Base-by-base conservation (phyloP, 2,888 invertebrate species). In the Cryptosula pallasiana region DNA sequence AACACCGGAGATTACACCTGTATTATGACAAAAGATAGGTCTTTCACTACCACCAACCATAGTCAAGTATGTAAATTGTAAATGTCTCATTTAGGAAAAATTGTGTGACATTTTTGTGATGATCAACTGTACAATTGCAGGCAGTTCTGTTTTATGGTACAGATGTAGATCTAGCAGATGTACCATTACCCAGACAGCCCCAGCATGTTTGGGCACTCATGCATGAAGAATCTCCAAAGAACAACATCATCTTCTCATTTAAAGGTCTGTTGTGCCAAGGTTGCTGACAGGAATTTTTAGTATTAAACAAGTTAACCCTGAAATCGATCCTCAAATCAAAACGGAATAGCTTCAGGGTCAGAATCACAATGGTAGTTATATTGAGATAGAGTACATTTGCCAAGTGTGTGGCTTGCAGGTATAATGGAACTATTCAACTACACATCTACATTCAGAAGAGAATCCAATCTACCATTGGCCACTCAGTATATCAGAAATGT, bases 141-240 rank as follows among this genome's bases (percentile, higher is more conserved):
- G 91, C 88, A 1, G 87, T 91, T 76, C 79, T 92, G 71, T 93
- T 93, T 84, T 93, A 93, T 82, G 93, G 91, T 0, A 91, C 91
- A 73, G 86, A 88, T 78, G 87, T 92, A 63, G 86, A 89, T 71
- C 84, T 88, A 58, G 80, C 87, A 3, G 88, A 91, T 79, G 85
- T 93, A 25, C 93, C 93, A 0, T 77, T 91, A 74, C 91, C 91
- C 2, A 88, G 90, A 75, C 80, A 79, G 63, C 79, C 82, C 0
- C 83, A 88, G 69, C 83, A 88, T 71, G 79, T 82, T 70, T 94
- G 94, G 94, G 92, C 89, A 0, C 81, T 94, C 69, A 87, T 90
- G 72, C 93, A 94, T 80, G 94, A 94, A 84, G 94, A 94, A 86
- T 93, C 93, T 0, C 93, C 93, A 0, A 90, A 92, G 81, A 94